These are phyloP conservation scores for Ophonus ardosiacus DNA, from an alignment of 2,888 invertebrate genomes.

Conservation along the genomic window DNA sequence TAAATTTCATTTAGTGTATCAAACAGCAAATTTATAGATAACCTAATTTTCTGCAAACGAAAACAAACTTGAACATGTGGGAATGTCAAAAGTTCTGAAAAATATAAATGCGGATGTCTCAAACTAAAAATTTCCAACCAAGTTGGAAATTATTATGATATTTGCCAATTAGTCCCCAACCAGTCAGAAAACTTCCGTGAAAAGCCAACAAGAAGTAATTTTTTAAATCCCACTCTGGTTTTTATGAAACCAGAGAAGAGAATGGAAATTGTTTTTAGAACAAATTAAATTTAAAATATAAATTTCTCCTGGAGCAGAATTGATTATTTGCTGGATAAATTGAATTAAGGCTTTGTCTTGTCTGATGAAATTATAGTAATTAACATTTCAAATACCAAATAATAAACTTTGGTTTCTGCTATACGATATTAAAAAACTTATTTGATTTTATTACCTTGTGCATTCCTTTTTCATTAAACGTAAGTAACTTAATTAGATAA, in stretches of 20 bases:
- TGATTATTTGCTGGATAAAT: slow-evolving; percentile 24
- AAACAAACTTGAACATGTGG: too few species aligned
- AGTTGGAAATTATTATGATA: too few species aligned
- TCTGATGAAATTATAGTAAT: slow-evolving; percentile 31
- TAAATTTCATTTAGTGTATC: too few species aligned
- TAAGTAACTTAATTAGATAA: slow-evolving; percentile 42
- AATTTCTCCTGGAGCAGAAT: slow-evolving; percentile 24
- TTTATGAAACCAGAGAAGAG: background rate
- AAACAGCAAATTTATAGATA: too few species aligned
- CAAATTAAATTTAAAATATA: slow-evolving; percentile 41
- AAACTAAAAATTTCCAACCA: too few species aligned
- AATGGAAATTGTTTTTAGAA: slow-evolving; percentile 7
- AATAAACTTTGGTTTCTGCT: slow-evolving; percentile 9
- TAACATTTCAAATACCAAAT: slow-evolving; percentile 17
- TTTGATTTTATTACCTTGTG: slow-evolving; percentile 32
- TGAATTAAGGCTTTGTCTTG: slow-evolving; percentile 9
- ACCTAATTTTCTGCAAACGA: too few species aligned
- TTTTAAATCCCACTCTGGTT: background rate
- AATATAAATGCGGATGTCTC: too few species aligned
- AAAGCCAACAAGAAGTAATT: too few species aligned
- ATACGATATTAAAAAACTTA: slow-evolving; percentile 48
- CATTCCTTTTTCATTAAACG: slow-evolving; percentile 41
- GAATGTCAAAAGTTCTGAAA: too few species aligned
- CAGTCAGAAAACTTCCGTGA: too few species aligned
- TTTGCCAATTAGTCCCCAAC: too few species aligned